phyloP scores from a whole-genome alignment of 2,888 invertebrate genomes.

The Athalia circularis region DNA sequence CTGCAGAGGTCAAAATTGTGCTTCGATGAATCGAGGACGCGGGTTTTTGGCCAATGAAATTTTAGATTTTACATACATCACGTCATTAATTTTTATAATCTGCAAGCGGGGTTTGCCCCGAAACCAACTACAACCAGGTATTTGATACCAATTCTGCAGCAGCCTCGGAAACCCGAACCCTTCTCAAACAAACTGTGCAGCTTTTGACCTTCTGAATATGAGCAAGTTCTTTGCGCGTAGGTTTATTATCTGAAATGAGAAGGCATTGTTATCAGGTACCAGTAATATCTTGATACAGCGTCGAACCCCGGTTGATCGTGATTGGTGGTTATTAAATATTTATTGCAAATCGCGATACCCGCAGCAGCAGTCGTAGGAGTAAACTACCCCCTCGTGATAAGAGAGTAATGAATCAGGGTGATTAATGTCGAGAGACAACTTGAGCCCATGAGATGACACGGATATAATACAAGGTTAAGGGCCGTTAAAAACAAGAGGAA shows the following conservation, averaged over 20 bases:
- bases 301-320: background rate
- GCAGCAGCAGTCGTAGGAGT: slow-evolving; percentile 22
- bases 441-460: slow-evolving; percentile 22
- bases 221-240: background rate
- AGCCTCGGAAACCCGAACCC: background rate
- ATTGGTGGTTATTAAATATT: slow-evolving; percentile 40
- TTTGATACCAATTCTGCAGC: background rate
- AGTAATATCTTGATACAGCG: slow-evolving; percentile 23
- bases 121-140: background rate
- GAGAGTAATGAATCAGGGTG: slow-evolving; percentile 42
- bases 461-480: slow-evolving; percentile 25
- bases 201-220: background rate
- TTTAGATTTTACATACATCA: too few species aligned
- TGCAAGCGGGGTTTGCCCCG: too few species aligned
- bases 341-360: slow-evolving; percentile 33
- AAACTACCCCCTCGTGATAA: slow-evolving; percentile 33
- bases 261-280: background rate
- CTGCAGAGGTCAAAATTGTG: too few species aligned
- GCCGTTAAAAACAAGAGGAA: background rate
- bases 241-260: background rate
- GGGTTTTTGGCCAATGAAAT: too few species aligned
- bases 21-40: too few species aligned
- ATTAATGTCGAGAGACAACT: slow-evolving; percentile 36
- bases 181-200: background rate
- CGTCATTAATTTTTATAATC: too few species aligned